A percentile compares a stretch with the other conserved stretches of the same genome.
Conservation (phyloP, 2,113 vertebrate species). For the Hippolais icterina region DNA sequence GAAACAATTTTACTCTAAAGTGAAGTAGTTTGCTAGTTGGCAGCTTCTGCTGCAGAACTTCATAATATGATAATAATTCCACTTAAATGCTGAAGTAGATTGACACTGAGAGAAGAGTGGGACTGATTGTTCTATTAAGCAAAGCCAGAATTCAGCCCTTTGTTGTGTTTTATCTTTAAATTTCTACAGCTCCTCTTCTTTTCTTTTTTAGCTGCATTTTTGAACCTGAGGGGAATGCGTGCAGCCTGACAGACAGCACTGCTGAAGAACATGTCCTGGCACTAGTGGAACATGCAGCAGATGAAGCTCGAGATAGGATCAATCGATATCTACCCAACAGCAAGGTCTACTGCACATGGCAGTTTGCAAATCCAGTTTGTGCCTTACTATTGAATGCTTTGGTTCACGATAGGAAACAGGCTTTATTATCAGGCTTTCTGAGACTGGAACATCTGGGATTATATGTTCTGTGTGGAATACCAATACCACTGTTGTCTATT, state of each 20-base stretch:
- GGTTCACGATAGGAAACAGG: background rate
- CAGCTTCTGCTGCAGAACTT: conserved; percentile 3
- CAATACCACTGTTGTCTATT: rapidly evolving
- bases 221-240: conserved; percentile 94
- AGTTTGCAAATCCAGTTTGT: background rate
- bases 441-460: background rate
- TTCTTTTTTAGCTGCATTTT: conserved; percentile 83
- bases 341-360: conserved; percentile 77
- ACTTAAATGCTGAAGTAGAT: background rate
- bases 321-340: conserved; percentile 89
- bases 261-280: conserved; percentile 96
- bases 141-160: background rate
- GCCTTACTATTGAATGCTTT: background rate
- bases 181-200: conserved; percentile 30
- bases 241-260: conserved; percentile 95
- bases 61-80: background rate
- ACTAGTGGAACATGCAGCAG: conserved; percentile 93
- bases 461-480: background rate
- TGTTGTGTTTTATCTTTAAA: background rate
- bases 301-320: conserved; percentile 94
- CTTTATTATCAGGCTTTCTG: background rate
- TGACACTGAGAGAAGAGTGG: background rate
- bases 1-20: background rate
- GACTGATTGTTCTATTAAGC: background rate
- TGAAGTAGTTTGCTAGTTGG: background rate